A percentile compares a stretch with the other conserved stretches of the same genome.
Conservation (phyloP, 2,888 invertebrate genomes). For the Drosophila mulleri region DNA sequence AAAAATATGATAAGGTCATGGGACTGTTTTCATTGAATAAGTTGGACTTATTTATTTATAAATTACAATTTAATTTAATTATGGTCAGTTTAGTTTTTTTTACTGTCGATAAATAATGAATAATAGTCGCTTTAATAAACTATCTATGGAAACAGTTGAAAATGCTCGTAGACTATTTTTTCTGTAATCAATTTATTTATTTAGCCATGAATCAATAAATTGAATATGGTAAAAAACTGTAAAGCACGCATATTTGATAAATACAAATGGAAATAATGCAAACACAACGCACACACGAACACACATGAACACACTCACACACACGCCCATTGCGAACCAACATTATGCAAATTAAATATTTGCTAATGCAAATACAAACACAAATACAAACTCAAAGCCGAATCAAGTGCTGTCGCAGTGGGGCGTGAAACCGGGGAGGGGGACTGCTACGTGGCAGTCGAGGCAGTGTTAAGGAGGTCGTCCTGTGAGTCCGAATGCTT, state of each 20-base stretch:
- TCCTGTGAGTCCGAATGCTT: conserved; percentile 48
- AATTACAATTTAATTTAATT: conserved; percentile 38
- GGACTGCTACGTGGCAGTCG: background rate
- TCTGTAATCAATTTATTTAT: conserved; percentile 24
- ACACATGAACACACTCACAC: conserved; percentile 1
- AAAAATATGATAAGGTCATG: background rate
- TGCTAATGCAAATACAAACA: conserved; percentile 52
- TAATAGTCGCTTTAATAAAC: conserved; percentile 21
- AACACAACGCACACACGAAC: conserved; percentile 7
- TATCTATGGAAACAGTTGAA: conserved; percentile 2
- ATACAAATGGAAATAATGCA: conserved; percentile 59
- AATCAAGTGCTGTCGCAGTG: conserved; percentile 37
- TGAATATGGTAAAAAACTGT: conserved; percentile 2
- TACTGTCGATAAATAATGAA: conserved; percentile 10
- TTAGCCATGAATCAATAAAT: conserved; percentile 37
- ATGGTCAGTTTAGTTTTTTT: conserved; percentile 3
- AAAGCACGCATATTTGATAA: conserved; percentile 53
- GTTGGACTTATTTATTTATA: conserved; percentile 14
- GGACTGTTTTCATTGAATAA: background rate
- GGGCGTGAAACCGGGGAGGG: background rate
- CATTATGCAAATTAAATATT: conserved; percentile 80
- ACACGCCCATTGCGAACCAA: conserved; percentile 55
- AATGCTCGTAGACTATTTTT: background rate
- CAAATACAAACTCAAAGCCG: conserved; percentile 32
- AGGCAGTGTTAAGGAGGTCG: conserved; percentile 39